Evolutionary conservation across 2,797 vertebrate species (phyloP), one percentile per base, ranked within the genome.

Genomic region (Phylloscopus collybita): DNA sequence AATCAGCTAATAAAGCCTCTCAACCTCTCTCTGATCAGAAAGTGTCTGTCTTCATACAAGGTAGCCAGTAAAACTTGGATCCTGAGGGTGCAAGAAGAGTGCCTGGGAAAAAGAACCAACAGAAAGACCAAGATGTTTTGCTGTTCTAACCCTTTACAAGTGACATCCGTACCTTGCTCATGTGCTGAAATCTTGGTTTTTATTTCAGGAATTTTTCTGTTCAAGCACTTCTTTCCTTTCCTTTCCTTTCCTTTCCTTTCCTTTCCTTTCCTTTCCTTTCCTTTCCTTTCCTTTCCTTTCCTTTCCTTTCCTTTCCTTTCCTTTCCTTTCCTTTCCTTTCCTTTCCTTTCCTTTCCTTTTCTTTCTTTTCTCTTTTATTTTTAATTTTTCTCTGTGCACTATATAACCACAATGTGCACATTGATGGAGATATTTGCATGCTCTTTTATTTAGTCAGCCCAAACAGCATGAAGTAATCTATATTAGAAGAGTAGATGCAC

Each of bases 391-490:
- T 69, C 36, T 49, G 4, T 65, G 21, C 30, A 56, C 65, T 86
- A 36, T 50, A 44, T 49, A 80, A 23, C 36, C 45, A 45, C 51
- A 80, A 18, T 32, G 9, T 53, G 27, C 71, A 59, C 45, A 38
- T 27, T 14, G 1, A 86, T 69, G 34, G 53, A 93, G 34, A 80
- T 79, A 93, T 80, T 94, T 79, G 34, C 45, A 67, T 64, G 27
- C 7, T 84, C 5, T 85, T 94, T 90, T 81, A 93, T 87, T 86
- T 70, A 81, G 51, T 30, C 44, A 78, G 32, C 27, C 67, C 75
- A 85, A 93, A 76, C 13, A 60, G n/a, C 81, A 73, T 73, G 65
- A 82, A 92, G 79, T 56, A 79, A 93, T 90, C 61, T 79, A 62
- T 72, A 79, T 73, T 74, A 86, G 61, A 89, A 73, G 14, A 89